Evolutionary conservation across 2,113 vertebrate genomes (phyloP), one percentile per base, ranked within the genome.

Genomic region (Sardina pilchardus): DNA sequence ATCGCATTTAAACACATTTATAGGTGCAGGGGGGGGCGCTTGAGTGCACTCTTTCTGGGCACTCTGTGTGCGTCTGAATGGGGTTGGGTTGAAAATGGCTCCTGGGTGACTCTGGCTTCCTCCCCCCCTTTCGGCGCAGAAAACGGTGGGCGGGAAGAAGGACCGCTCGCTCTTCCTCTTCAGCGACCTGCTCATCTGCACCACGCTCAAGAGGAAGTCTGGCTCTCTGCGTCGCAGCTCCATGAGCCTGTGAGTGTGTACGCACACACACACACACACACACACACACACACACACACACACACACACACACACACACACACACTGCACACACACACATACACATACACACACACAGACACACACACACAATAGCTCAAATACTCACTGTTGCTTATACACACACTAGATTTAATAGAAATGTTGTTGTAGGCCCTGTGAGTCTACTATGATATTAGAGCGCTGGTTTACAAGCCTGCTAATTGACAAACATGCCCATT

Each of bases 141-240:
- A 99, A 92, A 96, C 97, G 0, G 95, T 99, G 0, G 96, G 98
- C 0, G 97, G 98, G 82, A 99, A 98, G 94, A 99, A 99, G 91
- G 98, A 99, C 86, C 97, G 98, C 0, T 99, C 98, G 4, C 97
- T 99, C 84, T 99, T 99, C 94, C 97, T 99, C 85, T 99, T 99
- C 96, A 96, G 96, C 1, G 98, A 99, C 92, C 95, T 99, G 88
- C 94, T 99, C 50, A 95, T 99, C 91, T 99, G 98, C 93, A 99
- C 98, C 84, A 99, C 98, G 0, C 92, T 99, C 88, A 99, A 99
- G 90, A 96, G 98, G 92, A 99, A 99, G 94, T 99, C 98, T 0
- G 98, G 98, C n/a, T 99, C 98, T 3, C 94, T 99, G 67, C 96
- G 98, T 34, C 96, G 98, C 88, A 99, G 98, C 92, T 99, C 98